Evolutionary conservation across 2,113 vertebrate genomes (phyloP).

Genomic region (Scophthalmus maximus): DNA sequence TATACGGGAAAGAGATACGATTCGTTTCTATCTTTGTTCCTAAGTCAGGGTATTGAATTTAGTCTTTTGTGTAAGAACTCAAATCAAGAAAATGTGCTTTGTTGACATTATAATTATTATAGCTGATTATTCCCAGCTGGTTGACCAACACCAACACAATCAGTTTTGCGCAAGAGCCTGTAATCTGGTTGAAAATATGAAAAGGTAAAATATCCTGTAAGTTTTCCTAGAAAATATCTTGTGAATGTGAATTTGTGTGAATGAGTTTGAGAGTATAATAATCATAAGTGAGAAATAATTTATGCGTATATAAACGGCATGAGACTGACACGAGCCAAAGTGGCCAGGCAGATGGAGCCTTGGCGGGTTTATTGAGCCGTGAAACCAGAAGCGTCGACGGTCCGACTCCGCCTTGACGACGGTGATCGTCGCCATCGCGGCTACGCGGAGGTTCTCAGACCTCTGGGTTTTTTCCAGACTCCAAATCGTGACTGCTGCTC

Average conservation of each 20-base stretch:
- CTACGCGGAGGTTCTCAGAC: conserved; percentile 23
- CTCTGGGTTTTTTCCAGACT: conserved; percentile 1
- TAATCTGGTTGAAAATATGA: neutral
- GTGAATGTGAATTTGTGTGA: neutral
- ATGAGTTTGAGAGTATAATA: too few species aligned
- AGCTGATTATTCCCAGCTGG: too few species aligned
- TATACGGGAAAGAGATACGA: neutral
- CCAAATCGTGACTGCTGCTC: conserved; percentile 11
- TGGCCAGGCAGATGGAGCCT: conserved; percentile 59
- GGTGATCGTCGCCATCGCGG: conserved; percentile 1
- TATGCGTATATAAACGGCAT: conserved; percentile 49
- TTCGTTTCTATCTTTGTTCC: neutral
- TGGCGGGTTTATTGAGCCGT: conserved; percentile 47
- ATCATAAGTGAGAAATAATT: neutral
- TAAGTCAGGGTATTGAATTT: too few species aligned
- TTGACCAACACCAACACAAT: neutral
- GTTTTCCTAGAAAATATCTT: neutral
- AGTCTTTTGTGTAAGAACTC: too few species aligned
- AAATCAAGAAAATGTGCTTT: too few species aligned
- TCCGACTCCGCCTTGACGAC: neutral
- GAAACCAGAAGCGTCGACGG: conserved; percentile 42
- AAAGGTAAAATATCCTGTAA: neutral
- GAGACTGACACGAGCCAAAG: conserved; percentile 78
- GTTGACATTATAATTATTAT: too few species aligned
- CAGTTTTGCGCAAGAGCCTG: neutral